Conservation (phyloP, 2,113 vertebrate species). For the Austrofundulus limnaeus region DNA sequence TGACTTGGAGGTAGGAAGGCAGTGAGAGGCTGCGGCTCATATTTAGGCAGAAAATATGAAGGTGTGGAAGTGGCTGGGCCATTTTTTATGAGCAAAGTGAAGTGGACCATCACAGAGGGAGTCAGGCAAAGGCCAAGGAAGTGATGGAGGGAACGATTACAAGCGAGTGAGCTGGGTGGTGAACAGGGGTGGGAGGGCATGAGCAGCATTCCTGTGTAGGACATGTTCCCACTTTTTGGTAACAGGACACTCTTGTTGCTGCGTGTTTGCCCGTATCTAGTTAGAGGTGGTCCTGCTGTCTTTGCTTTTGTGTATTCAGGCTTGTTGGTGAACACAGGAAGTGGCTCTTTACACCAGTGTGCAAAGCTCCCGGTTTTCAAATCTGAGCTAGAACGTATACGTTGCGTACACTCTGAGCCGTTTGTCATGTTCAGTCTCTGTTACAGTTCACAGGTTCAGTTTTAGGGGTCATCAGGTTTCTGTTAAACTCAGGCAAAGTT, state of each 20-base stretch:
- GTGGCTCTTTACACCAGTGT: conserved; percentile 1
- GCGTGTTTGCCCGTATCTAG: conserved; percentile 21
- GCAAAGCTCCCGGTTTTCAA: background rate
- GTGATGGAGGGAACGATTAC: conserved; percentile 78
- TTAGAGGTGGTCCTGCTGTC: background rate
- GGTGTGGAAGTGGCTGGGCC: conserved; percentile 64
- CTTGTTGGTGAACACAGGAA: background rate
- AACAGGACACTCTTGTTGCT: conserved; percentile 59
- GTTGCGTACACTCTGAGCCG: no score
- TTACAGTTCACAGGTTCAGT: conserved; percentile 10
- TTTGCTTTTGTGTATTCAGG: conserved; percentile 20
- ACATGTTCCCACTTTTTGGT: conserved; percentile 47
- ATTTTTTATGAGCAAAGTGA: conserved; percentile 80
- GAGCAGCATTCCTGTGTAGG: conserved; percentile 69
- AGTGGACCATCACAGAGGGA: conserved; percentile 83
- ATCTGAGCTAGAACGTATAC: conserved; percentile 6
- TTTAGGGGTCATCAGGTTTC: conserved; percentile 51
- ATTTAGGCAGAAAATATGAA: conserved; percentile 54
- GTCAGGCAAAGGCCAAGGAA: conserved; percentile 73
- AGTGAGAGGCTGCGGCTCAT: conserved; percentile 26
- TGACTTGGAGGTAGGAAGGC: conserved; percentile 52
- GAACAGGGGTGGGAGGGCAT: conserved; percentile 34
- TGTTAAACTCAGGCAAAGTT: conserved; percentile 63
- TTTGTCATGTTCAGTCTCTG: conserved; percentile 20
- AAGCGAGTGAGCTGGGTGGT: conserved; percentile 40